Conservation (phyloP, 2,113 vertebrate genomes). For the Notechis scutatus region DNA sequence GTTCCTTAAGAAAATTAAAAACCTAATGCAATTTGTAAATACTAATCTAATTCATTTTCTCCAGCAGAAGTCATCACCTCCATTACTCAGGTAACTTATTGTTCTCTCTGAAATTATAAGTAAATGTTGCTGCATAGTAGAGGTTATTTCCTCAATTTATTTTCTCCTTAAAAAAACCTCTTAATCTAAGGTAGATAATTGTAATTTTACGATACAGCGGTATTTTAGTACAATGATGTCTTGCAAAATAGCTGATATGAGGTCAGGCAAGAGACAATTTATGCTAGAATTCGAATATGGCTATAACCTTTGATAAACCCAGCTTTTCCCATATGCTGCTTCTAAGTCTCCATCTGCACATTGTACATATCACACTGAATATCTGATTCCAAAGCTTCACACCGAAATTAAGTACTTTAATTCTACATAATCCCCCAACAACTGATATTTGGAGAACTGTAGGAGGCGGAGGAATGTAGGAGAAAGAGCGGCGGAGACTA, state of each 20-base stretch:
- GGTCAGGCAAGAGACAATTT: background rate
- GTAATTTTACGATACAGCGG: background rate
- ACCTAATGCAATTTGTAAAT: background rate
- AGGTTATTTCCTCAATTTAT: background rate
- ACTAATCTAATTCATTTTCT: slow-evolving; percentile 7
- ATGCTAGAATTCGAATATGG: background rate
- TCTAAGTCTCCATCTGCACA: background rate
- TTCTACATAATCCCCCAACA: background rate
- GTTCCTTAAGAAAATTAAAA: background rate
- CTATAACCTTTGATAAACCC: background rate
- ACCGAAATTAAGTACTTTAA: background rate
- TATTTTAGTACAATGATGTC: background rate
- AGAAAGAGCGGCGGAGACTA: background rate
- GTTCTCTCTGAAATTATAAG: background rate
- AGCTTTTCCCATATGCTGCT: background rate
- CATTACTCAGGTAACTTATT: slow-evolving; percentile 50
- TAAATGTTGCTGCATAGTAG: background rate
- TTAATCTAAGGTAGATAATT: background rate
- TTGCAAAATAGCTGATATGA: background rate
- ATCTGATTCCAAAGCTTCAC: background rate
- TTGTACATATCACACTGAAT: background rate
- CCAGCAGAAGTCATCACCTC: slow-evolving; percentile 55
- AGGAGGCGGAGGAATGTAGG: background rate
- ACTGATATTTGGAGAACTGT: background rate
- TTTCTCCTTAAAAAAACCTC: background rate